Conservation (phyloP, 2,113 vertebrate species). For the Rhizomys pruinosus region DNA sequence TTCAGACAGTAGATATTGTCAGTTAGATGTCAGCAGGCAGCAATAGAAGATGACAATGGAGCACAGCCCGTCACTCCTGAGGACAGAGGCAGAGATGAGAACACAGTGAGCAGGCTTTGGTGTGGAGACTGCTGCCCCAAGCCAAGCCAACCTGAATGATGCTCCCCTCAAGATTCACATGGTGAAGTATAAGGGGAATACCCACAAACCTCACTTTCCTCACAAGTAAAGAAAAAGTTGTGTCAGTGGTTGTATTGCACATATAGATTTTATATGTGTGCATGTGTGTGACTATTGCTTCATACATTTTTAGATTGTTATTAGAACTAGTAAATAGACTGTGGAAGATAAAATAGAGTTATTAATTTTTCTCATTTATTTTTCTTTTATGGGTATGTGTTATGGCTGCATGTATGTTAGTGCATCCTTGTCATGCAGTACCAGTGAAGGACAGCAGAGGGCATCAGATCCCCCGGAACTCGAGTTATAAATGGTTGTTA, state of each 20-base stretch:
- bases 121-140: neutral
- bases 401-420: too few species aligned
- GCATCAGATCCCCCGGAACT: too few species aligned
- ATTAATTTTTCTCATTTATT: too few species aligned
- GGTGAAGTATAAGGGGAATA: neutral
- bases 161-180: neutral
- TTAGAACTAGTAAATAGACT: neutral
- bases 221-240: neutral
- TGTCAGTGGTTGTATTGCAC: neutral
- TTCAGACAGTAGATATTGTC: neutral
- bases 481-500: too few species aligned
- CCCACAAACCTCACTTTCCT: neutral
- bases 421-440: too few species aligned
- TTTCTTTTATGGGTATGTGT: too few species aligned
- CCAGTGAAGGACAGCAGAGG: too few species aligned
- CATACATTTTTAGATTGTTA: neutral
- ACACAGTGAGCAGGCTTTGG: neutral
- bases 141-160: neutral
- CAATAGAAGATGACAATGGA: neutral
- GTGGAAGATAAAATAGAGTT: too few species aligned
- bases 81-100: neutral
- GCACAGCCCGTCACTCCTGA: neutral
- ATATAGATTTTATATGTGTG: neutral
- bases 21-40: neutral
- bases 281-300: neutral